phyloP scores from a whole-genome alignment of 2,888 invertebrate genomes.

The Eumacrocentrus americanus region DNA sequence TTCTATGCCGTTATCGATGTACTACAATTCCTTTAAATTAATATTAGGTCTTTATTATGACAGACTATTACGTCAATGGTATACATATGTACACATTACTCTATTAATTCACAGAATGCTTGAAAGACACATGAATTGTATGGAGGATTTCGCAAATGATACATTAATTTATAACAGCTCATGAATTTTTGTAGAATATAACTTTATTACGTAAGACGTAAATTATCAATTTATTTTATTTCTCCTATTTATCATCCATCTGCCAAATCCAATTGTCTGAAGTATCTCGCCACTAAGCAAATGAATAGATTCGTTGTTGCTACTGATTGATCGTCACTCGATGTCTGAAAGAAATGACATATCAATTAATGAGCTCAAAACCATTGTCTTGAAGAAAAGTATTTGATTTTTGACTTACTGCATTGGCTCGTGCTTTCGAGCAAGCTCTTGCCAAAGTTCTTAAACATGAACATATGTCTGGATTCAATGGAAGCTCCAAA shows the following conservation, averaged over 20 bases:
- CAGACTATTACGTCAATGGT: neutral
- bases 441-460: slow-evolving; percentile 71
- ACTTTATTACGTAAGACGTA: slow-evolving; percentile 36
- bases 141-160: neutral
- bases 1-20: neutral
- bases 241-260: slow-evolving; percentile 56
- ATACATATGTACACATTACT: neutral
- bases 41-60: neutral
- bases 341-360: slow-evolving; percentile 27
- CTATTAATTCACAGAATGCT: neutral
- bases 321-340: slow-evolving; percentile 58
- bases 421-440: slow-evolving; percentile 63
- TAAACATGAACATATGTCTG: slow-evolving; percentile 71
- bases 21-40: slow-evolving; percentile 7
- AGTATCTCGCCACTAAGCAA: slow-evolving; percentile 76
- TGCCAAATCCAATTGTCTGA: slow-evolving; percentile 76
- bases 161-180: slow-evolving; percentile 7
- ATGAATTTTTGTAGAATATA: slow-evolving; percentile 37
- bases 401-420: slow-evolving; percentile 45
- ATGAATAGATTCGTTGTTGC: slow-evolving; percentile 74
- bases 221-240: slow-evolving; percentile 15
- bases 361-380: no score
- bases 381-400: no score
- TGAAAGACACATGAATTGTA: neutral
- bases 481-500: slow-evolving; percentile 71